These are phyloP conservation scores for Larimichthys polyactis DNA, from an alignment of 2,113 vertebrate genomes.

Conservation along the genomic window DNA sequence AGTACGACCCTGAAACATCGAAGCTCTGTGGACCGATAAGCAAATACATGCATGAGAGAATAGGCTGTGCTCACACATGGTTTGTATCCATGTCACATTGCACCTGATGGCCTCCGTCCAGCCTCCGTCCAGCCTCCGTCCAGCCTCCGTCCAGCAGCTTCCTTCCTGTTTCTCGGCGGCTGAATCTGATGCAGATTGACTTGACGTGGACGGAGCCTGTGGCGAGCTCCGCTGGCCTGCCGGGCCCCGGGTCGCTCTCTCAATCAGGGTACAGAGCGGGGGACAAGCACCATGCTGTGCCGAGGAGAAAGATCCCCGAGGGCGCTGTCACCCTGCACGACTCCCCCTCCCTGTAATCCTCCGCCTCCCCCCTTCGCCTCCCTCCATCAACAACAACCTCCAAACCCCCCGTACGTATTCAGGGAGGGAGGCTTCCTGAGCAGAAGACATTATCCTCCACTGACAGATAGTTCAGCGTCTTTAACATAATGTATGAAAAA, in stretches of 20 bases:
- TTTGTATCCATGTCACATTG: conserved; percentile 13
- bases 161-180: conserved; percentile 3
- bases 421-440: neutral
- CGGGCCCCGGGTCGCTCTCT: conserved; percentile 25
- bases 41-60: neutral
- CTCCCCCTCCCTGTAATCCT: neutral
- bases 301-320: conserved; percentile 43
- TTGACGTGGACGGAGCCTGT: conserved; percentile 10
- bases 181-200: conserved; percentile 33
- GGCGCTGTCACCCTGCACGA: conserved; percentile 40
- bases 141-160: neutral
- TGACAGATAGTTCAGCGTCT: conserved; percentile 15
- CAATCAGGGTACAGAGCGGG: conserved; percentile 40
- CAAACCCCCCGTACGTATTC: neutral
- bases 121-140: neutral
- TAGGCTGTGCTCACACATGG: neutral
- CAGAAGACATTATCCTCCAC: conserved; percentile 18
- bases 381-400: neutral
- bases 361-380: neutral
- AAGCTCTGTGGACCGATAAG: too few species aligned
- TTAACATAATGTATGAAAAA: conserved; percentile 48
- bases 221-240: conserved; percentile 15
- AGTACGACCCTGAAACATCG: too few species aligned
- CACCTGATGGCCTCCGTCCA: conserved; percentile 31
- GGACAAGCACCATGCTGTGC: conserved; percentile 32